These are phyloP conservation scores for Coenonympha arcania DNA, from an alignment of 2,888 invertebrate species.

Conservation along the genomic window DNA sequence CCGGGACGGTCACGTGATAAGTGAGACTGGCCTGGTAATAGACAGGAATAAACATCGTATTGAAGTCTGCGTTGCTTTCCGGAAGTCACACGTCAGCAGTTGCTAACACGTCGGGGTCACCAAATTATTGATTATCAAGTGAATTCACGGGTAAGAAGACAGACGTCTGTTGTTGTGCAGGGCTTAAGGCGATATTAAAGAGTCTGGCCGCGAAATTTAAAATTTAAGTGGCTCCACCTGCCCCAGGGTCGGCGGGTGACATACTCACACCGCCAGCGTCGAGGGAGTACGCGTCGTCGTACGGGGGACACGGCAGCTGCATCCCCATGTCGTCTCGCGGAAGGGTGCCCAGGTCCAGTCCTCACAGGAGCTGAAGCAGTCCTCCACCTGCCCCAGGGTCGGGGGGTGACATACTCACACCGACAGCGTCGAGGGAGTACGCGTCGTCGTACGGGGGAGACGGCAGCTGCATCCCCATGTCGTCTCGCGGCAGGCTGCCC, in stretches of 20 bases:
- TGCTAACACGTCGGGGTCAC: too few relatives aligned
- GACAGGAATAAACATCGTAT: too few relatives aligned
- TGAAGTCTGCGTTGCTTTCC: too few relatives aligned
- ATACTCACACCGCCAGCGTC: slow-evolving; percentile 28
- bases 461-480: slow-evolving; percentile 47
- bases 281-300: slow-evolving; percentile 27
- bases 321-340: slow-evolving; percentile 50
- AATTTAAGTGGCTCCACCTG: too few relatives aligned
- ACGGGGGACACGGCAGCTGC: slow-evolving; percentile 52
- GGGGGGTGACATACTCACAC: slow-evolving; percentile 17
- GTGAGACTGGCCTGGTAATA: too few relatives aligned
- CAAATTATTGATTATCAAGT: too few relatives aligned
- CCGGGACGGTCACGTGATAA: too few relatives aligned
- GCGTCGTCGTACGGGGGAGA: slow-evolving; percentile 45
- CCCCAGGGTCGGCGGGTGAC: neutral
- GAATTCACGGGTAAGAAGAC: too few relatives aligned
- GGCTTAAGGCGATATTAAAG: too few relatives aligned
- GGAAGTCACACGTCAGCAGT: too few relatives aligned
- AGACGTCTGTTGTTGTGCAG: too few relatives aligned
- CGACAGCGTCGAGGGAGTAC: slow-evolving; percentile 26
- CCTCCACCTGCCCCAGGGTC: neutral
- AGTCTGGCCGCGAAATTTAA: too few relatives aligned
- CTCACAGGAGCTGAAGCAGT: slow-evolving; percentile 22
- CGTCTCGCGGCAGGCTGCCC: slow-evolving; percentile 41
- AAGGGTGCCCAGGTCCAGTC: slow-evolving; percentile 37